These are phyloP conservation scores for Octomys mimax DNA, from an alignment of 2,797 vertebrate genomes.

Conservation along the genomic window DNA sequence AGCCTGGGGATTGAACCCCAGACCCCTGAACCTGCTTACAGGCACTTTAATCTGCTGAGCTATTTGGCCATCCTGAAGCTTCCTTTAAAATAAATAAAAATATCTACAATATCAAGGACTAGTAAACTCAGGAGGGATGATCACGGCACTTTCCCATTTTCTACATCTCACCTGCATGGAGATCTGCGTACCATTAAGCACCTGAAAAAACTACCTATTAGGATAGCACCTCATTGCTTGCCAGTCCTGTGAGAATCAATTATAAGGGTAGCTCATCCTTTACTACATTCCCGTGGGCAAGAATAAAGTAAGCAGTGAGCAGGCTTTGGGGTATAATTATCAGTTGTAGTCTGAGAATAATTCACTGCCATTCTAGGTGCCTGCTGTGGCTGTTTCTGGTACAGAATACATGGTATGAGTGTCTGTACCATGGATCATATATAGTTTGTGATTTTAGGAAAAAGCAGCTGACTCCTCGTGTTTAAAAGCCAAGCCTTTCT, in stretches of 20 bases:
- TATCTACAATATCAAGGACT: neutral
- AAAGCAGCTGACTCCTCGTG: conserved; percentile 2
- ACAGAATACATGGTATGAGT: too few relatives aligned
- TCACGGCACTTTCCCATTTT: neutral
- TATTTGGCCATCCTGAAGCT: neutral
- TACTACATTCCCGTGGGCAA: neutral
- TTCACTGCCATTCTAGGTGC: neutral
- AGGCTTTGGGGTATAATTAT: neutral
- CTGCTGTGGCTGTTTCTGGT: neutral
- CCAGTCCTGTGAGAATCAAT: neutral
- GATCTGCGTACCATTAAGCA: neutral
- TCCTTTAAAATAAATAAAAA: neutral
- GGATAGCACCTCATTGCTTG: neutral
- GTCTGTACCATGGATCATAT: neutral
- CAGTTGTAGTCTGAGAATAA: neutral
- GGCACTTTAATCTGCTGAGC: too few relatives aligned
- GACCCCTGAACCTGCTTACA: too few relatives aligned
- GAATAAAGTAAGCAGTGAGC: neutral
- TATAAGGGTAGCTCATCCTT: rapidly evolving
- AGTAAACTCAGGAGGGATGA: neutral
- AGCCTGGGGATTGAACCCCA: too few relatives aligned
- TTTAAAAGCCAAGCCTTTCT: conserved; percentile 17
- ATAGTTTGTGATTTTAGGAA: conserved; percentile 42
- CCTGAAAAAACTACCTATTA: neutral
- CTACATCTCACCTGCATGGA: neutral